phyloP scores from a whole-genome alignment of 2,797 vertebrate species.

The Setipinna tenuifilis region DNA sequence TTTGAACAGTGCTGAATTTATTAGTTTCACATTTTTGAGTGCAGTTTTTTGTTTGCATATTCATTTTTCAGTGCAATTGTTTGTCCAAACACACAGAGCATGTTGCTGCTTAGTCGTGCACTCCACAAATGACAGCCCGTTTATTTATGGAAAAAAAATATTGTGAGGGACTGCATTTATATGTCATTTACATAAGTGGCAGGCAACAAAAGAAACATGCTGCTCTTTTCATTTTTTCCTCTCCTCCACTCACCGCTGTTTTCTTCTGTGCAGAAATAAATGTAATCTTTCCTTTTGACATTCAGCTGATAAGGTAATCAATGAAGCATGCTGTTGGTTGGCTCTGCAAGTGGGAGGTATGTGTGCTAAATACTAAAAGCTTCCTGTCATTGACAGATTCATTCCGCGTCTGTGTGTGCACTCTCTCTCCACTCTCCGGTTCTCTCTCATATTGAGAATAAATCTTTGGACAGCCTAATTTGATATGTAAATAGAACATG shows the following conservation, averaged over 20 bases:
- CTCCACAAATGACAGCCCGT: slow-evolving; percentile 7
- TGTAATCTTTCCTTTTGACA: slow-evolving; percentile 47
- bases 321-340: slow-evolving; percentile 45
- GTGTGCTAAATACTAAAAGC: slow-evolving; percentile 32
- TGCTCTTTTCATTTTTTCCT: slow-evolving; percentile 1
- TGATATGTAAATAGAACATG: slow-evolving; percentile 37
- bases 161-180: slow-evolving; percentile 17
- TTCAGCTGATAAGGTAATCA: slow-evolving; percentile 54
- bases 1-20: not conserved
- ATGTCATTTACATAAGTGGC: slow-evolving; percentile 31
- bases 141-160: not conserved
- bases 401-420: slow-evolving; percentile 3
- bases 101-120: not conserved
- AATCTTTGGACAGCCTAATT: slow-evolving; percentile 34
- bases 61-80: not conserved
- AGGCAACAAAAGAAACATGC: slow-evolving; percentile 36
- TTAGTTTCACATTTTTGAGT: not conserved
- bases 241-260: slow-evolving; percentile 15
- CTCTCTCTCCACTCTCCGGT: not conserved
- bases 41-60: not conserved
- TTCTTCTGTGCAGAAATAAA: slow-evolving; percentile 43
- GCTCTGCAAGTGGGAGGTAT: slow-evolving; percentile 32
- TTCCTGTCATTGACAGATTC: slow-evolving; percentile 34
- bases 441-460: slow-evolving; percentile 30
- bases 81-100: not conserved